Base-by-base conservation (phyloP, 2,888 invertebrate genomes). In the Tipula helvola region DNA sequence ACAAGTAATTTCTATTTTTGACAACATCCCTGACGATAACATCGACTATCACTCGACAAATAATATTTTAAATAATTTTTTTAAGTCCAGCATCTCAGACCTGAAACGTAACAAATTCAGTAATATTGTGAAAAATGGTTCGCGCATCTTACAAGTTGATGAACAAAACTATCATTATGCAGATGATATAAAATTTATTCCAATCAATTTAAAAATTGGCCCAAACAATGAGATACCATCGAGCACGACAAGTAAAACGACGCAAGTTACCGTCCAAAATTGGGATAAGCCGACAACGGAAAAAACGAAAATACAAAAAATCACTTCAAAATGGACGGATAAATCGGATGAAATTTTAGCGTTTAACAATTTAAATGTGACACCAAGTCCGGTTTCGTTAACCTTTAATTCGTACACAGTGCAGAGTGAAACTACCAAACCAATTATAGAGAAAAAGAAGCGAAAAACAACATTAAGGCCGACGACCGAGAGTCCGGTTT, bases 21-120 rank as follows among this genome's bases (percentile, higher is more conserved):
- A 84, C 13, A 39, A 85, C 71, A 87, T 86, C 13, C 87, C 88
- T 28, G 87, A 86, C 42, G 71, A 87, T 7, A 87, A 88, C 16
- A 28, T 2, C 28, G 87, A 88, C 87, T 87, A 87, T 85, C 39
- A 36, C 18, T 88, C 88, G 10, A 88, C 86, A 57, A 88, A 88
- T 88, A 86, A 87, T 86, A 88, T 88, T 86, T 52, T 88, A 36
- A 88, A 87, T 87, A 87, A 88, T 83, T 88, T 88, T 86, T 85
- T 88, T 7, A 87, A 86, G 83, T 87, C 87, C 85, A 87, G 86
- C 87, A 87, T 88, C 36, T 7, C 42, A 5, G 86, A 87, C 47
- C 87, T 88, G 18, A 85, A 16, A 42, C 42, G 41, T 18, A 85
- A 42, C 42, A 12, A 5, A 18, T 42, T 85, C 18, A 42, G 2